Evolutionary conservation across 2,888 invertebrate genomes (phyloP), one percentile per base, ranked within the genome.

Genomic region (Apamea epomidion): DNA sequence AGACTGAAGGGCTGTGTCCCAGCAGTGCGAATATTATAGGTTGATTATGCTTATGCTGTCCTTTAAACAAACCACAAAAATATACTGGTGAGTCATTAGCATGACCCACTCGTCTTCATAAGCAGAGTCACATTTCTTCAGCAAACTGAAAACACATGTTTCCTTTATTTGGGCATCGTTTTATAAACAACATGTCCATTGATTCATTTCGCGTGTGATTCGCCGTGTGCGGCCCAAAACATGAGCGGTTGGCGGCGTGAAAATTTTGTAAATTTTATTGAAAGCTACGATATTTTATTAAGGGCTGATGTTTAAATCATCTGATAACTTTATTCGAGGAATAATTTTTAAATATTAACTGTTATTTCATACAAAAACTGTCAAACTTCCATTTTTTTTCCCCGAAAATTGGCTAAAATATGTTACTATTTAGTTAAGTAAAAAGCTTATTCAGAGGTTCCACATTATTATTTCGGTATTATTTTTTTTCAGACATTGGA

Each of bases 181-280:
- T 91, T 91, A 90, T 91, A 92, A 92, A 92, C 90, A 93, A 90
- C 89, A 90, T 87, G 88, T 85, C 86, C 90, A 91, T 91, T 91
- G 92, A 93, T 91, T 93, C 92, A 92, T 88, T 90, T 85, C 86
- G 88, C 90, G 91, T 90, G 88, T 91, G 91, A 89, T 88, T 89
- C 81, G 83, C 77, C 65, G 76, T 67, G 37, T n/a, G 42, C 64
- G 82, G 86, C 21, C 5, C 78, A 88, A 90, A 75, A 18, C 21
- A 85, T 21, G 74, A 88, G 86, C 75, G 73, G 10, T 0, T 16
- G 83, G 92, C 91, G 87, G 45, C 1, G 16, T 25, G 1, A 32
- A 67, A 77, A 70, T 58, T 32, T 62, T n/a, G 58, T n/a, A 21
- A 21, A 54, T 54, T 54, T 54, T 54, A 21, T 54, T 21, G 21